Percentiles rank a stretch among this genome's conserved stretches.
phyloP scores from a whole-genome alignment of 1,140 invertebrate species.

The Cylas formicarius region DNA sequence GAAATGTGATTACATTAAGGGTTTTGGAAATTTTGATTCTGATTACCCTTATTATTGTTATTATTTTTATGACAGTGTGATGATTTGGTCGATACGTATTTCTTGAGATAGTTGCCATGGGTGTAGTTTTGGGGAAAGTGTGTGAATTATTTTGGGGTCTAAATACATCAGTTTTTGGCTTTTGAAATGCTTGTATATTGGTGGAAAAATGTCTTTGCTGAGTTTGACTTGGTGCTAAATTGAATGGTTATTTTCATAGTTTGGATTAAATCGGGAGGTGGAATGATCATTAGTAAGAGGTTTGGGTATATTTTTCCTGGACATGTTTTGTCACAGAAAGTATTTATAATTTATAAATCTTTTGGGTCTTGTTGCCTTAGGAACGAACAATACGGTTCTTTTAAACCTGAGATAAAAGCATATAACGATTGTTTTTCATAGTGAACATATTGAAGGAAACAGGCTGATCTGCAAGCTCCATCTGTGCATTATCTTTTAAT shows the following conservation, averaged over 20 bases:
- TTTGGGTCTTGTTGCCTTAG: conserved; percentile 2
- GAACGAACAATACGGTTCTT: conserved; percentile 2
- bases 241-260: too few species aligned
- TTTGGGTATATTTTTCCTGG: conserved; percentile 1
- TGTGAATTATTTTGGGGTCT: conserved; percentile 1
- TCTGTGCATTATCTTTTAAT: conserved; percentile 4
- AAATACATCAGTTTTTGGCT: neutral
- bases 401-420: conserved; percentile 1
- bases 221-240: too few species aligned
- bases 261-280: too few species aligned
- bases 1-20: conserved; percentile 4
- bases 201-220: too few species aligned
- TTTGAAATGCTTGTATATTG: neutral
- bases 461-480: conserved; percentile 1
- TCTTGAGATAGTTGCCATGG: neutral
- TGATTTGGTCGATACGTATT: neutral
- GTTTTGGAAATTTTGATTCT: neutral
- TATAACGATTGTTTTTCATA: conserved; percentile 1
- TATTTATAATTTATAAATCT: conserved; percentile 7
- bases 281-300: neutral
- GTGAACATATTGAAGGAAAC: neutral
- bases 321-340: conserved; percentile 7
- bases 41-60: too few species aligned
- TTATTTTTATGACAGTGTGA: too few species aligned
- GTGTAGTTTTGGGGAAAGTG: neutral